These are phyloP conservation scores for Drosophila bifasciata DNA, from an alignment of 1,140 invertebrate species.

Conservation along the genomic window DNA sequence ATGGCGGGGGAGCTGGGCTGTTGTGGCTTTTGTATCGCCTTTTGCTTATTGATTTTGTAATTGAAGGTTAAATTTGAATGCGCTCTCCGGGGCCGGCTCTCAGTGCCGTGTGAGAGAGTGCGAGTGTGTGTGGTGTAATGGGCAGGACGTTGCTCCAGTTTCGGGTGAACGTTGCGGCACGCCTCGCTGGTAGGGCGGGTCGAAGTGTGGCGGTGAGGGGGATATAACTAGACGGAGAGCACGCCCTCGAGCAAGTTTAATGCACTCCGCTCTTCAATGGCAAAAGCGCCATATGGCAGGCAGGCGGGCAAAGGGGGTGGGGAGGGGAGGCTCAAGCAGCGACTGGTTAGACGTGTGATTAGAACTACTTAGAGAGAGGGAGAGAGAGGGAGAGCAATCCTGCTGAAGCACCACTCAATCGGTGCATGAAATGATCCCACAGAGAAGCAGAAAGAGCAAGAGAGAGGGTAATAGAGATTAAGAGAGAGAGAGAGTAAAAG, in stretches of 20 bases:
- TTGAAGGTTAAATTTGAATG: conserved; percentile 71
- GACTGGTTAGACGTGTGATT: too few relatives aligned
- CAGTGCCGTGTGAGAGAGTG: background rate
- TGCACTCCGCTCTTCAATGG: conserved; percentile 3
- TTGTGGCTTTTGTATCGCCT: too few relatives aligned
- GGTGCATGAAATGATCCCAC: too few relatives aligned
- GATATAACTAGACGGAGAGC: background rate
- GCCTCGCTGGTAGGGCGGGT: background rate
- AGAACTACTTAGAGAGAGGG: too few relatives aligned
- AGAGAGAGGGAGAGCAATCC: too few relatives aligned
- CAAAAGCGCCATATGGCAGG: conserved; percentile 21
- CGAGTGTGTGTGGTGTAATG: conserved; percentile 34
- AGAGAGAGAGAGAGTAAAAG: too few relatives aligned
- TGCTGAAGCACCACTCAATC: too few relatives aligned
- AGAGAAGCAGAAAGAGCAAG: too few relatives aligned
- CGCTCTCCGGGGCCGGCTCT: conserved; percentile 20
- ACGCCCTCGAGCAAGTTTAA: conserved; percentile 34
- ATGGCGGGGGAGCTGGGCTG: conserved; percentile 15
- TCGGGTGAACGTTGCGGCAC: background rate
- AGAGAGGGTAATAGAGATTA: too few relatives aligned
- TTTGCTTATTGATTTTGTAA: conserved; percentile 72
- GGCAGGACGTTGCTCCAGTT: conserved; percentile 45
- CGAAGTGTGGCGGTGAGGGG: too few relatives aligned
- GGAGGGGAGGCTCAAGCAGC: too few relatives aligned
- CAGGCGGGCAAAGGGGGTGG: too few relatives aligned